Evolutionary conservation across 2,888 invertebrate genomes (phyloP), one percentile per base, ranked within the genome.

Genomic region (Octonoba sinensis): DNA sequence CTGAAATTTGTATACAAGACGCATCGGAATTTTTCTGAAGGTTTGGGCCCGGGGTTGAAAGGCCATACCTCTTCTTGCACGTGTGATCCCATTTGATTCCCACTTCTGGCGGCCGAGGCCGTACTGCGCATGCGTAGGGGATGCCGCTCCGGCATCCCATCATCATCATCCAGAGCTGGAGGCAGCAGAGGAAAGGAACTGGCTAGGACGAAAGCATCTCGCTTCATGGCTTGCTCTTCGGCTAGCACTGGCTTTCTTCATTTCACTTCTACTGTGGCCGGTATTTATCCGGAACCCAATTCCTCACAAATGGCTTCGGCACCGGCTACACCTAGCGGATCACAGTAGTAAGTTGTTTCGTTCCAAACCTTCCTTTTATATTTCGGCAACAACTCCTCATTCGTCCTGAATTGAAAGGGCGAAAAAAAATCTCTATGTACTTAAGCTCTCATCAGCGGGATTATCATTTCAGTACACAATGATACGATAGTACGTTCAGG

Each of bases 221-320:
- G 8, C 44, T 65, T 36, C 44, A 76, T 76, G 76, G 76, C 76
- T 44, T 62, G 59, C 69, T 76, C 76, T 36, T 76, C 76, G 18
- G 76, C 76, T 56, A 76, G 76, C 67, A 76, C 76, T 56, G 69
- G 76, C 22, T 70, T 76, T 56, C 69, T 76, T 18, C 76, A 76
- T 18, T 70, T 76, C 69, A 24, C 44, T 18, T 47, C 73, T 1
- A 27, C 59, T 12, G 20, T 44, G 18, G n/a, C 16, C 57, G 44
- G 24, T 70, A 22, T 20, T 15, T n/a, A n/a, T 18, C 24, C 54
- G 51, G 59, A 51, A 18, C 51, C 75, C 15, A 36, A 36, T 20
- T 24, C 57, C 13, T 51, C 49, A 18, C 51, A 49, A 15, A 75
- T 75, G 75, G 69, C 69, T 20, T 76, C 76, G n/a, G 76, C 76